phyloP scores from a whole-genome alignment of 2,113 vertebrate genomes.

The rabbit (Oryctolagus cuniculus) region mOryCun1.1 NC_091434.1:28013001-28013500 shows the following conservation, averaged over 20 bases:
- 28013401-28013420: not conserved
- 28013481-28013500: not conserved
- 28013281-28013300: not conserved
- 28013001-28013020: constrained; percentile 27
- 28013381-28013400: not conserved
- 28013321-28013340: not conserved
- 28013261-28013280: not conserved
- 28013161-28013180: not conserved
- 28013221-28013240: not conserved
- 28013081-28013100: not conserved
- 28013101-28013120: not conserved
- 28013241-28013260: not conserved
- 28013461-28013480: not conserved
- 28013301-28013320: not conserved
- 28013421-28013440: constrained; percentile 5
- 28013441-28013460: constrained; percentile 10
- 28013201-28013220: not conserved
- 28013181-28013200: constrained; percentile 21
- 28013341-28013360: not conserved
- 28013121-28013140: not conserved
- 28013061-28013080: not conserved
- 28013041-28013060: not conserved
- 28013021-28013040: not conserved
- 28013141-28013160: not conserved
- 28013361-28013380: not conserved